Evolutionary conservation across 1,140 invertebrate genomes (phyloP), one percentile per base, ranked within the genome.

Genomic region (Halotydeus destructor): DNA sequence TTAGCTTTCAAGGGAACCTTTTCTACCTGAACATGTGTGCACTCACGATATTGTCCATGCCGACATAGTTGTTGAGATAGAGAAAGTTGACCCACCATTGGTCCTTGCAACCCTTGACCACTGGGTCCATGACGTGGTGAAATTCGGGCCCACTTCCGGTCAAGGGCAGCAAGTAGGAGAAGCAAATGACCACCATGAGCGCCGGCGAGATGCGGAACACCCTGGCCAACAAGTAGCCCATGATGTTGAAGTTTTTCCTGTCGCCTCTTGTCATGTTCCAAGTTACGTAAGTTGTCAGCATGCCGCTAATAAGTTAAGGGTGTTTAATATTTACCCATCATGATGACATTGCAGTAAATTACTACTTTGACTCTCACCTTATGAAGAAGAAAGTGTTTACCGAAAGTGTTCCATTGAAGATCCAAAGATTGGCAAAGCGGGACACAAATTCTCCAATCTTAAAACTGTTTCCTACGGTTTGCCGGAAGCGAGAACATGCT

Each of bases 11-110:
- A 35, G 6, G 27, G 8, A 30, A 30, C 9, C 9, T 30, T 30
- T 30, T 30, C n/a, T 30, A 11, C 27, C n/a, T 23, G 5, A 23
- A 21, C 38, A 9, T 28, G 5, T 34, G 14, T 28, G 23, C 24
- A 46, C 36, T 36, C 38, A 47, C 45, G 1, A 48, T 48, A 14
- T 48, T 23, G 5, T 38, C 22, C 5, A 30, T 26, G 23, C 47
- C 31, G 5, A 48, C 18, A 34, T 41, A 36, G 21, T 46, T 45
- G 16, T 48, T 49, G 12, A 48, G n/a, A 27, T 48, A 54, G 9
- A 54, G 18, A 5, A 50, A 32, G 27, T 52, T 54, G 3, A 40
- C 34, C 53, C 53, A 54, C 52, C 52, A 54, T n/a, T 49, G 43
- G 8, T 41, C 43, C 21, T 39, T 25, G 21, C 53, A 54, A 6